Evolutionary conservation across 2,113 vertebrate species (phyloP).

Genomic region (Callorhinus ursinus): DNA sequence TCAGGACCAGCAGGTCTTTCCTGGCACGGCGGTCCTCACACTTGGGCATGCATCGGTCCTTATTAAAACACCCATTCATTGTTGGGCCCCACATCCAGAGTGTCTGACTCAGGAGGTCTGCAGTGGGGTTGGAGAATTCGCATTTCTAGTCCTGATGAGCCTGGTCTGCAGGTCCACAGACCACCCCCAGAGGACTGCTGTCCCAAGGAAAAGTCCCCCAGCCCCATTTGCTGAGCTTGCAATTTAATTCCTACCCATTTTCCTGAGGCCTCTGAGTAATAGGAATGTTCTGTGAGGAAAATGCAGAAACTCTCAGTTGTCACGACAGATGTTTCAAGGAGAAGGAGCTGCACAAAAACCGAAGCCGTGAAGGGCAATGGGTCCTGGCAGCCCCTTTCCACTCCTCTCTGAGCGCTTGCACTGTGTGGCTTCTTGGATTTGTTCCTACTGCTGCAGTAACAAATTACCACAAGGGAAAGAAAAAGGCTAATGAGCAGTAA

Average conservation of each 20-base stretch:
- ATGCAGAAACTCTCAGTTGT: not conserved
- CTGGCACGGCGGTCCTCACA: not conserved
- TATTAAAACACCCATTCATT: not conserved
- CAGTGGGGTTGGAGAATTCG: not conserved
- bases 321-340: not conserved
- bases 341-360: not conserved
- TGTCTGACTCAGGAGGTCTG: not conserved
- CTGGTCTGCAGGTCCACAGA: not conserved
- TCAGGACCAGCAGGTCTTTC: not conserved
- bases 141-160: not conserved
- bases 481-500: not conserved
- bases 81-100: not conserved
- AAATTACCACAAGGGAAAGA: not conserved
- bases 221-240: not conserved
- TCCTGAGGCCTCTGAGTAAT: not conserved
- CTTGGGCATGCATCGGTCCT: not conserved
- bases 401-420: not conserved
- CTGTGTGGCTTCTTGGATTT: not conserved
- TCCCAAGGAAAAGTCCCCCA: not conserved
- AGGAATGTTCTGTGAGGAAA: not conserved
- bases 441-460: not conserved
- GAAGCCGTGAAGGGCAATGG: not conserved
- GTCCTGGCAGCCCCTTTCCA: not conserved
- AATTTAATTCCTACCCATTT: not conserved
- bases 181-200: not conserved